A percentile compares a stretch with the other conserved stretches of the same genome.
These are phyloP conservation scores for Decapterus maruadsi DNA, from an alignment of 2,797 vertebrate species.

Conservation along the genomic window DNA sequence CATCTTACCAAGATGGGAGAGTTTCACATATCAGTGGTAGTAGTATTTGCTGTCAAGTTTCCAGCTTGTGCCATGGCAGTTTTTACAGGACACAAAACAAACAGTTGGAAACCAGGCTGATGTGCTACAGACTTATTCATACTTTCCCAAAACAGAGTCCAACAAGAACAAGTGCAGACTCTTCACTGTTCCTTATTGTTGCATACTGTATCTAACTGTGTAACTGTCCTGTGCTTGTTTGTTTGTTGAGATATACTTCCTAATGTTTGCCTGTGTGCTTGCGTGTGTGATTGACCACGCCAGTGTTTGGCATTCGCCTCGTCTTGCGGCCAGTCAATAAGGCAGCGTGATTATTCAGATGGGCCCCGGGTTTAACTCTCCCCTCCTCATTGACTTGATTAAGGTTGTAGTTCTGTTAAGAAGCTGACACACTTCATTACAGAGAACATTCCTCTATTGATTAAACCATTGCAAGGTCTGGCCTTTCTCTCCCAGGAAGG, in stretches of 20 bases:
- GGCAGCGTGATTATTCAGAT: slow-evolving; percentile 84
- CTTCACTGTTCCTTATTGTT: not conserved
- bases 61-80: no score
- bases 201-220: not conserved
- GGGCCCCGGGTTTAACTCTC: slow-evolving; percentile 79
- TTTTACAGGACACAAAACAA: no score
- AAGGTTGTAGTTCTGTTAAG: slow-evolving; percentile 91
- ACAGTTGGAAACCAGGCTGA: not conserved
- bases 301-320: slow-evolving; percentile 66
- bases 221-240: slow-evolving; percentile 5
- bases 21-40: no score
- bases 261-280: slow-evolving; percentile 17
- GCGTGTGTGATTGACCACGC: slow-evolving; percentile 45
- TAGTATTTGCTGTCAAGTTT: no score
- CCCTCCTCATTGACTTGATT: slow-evolving; percentile 86
- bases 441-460: slow-evolving; percentile 93
- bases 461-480: slow-evolving; percentile 92
- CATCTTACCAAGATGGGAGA: no score
- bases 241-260: slow-evolving; percentile 8
- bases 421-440: slow-evolving; percentile 95
- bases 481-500: slow-evolving; percentile 84
- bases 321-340: slow-evolving; percentile 77
- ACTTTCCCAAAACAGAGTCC: not conserved
- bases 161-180: not conserved
- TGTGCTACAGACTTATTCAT: not conserved